Evolutionary conservation across 2,113 vertebrate species (phyloP), one percentile per base, ranked within the genome.

Genomic region (Picathartes gymnocephalus): DNA sequence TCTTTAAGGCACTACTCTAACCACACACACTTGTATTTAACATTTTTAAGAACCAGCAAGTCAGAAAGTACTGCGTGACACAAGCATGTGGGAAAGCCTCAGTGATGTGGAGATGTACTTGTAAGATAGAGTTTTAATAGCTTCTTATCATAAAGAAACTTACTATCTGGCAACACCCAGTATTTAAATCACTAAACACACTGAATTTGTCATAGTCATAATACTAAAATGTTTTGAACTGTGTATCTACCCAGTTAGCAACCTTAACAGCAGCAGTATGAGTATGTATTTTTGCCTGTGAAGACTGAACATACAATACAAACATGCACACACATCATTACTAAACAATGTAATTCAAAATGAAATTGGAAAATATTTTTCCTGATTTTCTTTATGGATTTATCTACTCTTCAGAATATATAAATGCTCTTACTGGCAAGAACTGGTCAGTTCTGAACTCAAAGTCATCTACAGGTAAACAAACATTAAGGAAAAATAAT

Each of bases 391-490:
- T n/a, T 25, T 66, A 33, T 1, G 3, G 31, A 87, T 60, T 23
- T 68, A 33, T 40, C 28, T 81, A 60, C 20, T 70, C 5, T 50
- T 28, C 13, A 68, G 5, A 84, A 92, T 54, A 74, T 48, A 92
- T 21, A 68, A 94, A 87, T 85, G 66, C 44, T 98, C 99, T 98
- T 97, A 99, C 99, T 48, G 98, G 99, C 68, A 99, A 96, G 94
- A 99, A 99, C 37, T 99, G 99, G 72, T 99, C 99, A 33, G 99
- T 99, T 95, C 98, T 98, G 97, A 99, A 99, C 94, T 99, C 99
- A 70, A 99, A 99, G 96, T 99, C 99, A 98, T 99, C 99, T 42
- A 99, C 99, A 80, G 99, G 99, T 99, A 95, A 97, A 88, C 4
- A 47, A 6, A 8, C 61, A 97, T 99, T 99, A 99, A 99, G 98